Evolutionary conservation across 2,113 vertebrate species (phyloP), one percentile per base, ranked within the genome.

Genomic region (Tenebrosternarchus preto): DNA sequence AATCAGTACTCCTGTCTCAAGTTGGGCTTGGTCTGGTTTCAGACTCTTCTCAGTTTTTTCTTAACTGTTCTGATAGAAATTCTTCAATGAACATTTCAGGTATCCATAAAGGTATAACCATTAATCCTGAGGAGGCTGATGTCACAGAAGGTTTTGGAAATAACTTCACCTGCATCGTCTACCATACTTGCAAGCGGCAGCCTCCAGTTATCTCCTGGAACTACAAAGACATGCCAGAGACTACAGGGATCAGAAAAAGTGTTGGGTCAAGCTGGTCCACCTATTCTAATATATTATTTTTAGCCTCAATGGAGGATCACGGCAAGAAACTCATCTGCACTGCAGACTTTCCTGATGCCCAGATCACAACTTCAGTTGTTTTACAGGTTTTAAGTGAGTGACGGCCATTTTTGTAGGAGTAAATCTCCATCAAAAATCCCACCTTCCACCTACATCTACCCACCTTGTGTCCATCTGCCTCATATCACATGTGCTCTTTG

Each of bases 371-470:
- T 7, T 88, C 85, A 39, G 68, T 71, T 60, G 46, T 1, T 24
- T 83, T 91, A 76, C 66, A 61, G 4, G 73, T 90, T 81, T 83
- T 78, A 84, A 77, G 89, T 89, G 36, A 88, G 89, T 87, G 72
- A 8, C 57, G 67, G 24, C n/a, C 55, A 7, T 0, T 60, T 27
- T 7, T 17, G n/a, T 24, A 73, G 12, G 11, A 43, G 53, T 57
- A 53, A 72, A 72, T 19, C n/a, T n/a, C n/a, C n/a, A n/a, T n/a
- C n/a, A n/a, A n/a, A n/a, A n/a, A n/a, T n/a, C n/a, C n/a, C n/a
- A n/a, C n/a, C n/a, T n/a, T n/a, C n/a, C n/a, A n/a, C n/a, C n/a
- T n/a, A 5, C 16, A 27, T 56, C 39, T 73, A 3, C 27, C 25
- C 55, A 19, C 25, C 46, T 9, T 29, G 25, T 33, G 27, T 15